Evolutionary conservation across 2,113 vertebrate species (phyloP).

Genomic region (Passerina amoena): DNA sequence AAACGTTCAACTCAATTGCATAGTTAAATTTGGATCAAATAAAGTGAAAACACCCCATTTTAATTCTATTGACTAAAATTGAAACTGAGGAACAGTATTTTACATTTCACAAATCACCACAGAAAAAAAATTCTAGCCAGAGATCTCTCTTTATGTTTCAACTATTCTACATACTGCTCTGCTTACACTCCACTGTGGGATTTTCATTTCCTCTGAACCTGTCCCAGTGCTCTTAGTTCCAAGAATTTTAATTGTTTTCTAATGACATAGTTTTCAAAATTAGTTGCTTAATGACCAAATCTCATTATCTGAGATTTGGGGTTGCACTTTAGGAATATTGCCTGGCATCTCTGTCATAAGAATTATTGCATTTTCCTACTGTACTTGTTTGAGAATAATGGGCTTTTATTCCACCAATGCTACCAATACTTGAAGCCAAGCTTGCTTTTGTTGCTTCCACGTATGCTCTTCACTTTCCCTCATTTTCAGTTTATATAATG

Average conservation of each 20-base stretch:
- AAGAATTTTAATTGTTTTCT: neutral
- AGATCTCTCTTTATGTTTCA: neutral
- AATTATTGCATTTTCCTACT: neutral
- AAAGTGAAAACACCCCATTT: neutral
- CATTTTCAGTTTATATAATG: neutral
- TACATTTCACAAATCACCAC: neutral
- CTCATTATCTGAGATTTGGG: neutral
- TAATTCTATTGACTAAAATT: neutral
- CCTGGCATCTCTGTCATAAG: neutral
- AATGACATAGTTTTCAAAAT: neutral
- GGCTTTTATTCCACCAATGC: neutral
- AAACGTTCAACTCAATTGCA: neutral
- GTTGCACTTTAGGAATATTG: neutral
- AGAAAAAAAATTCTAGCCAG: neutral
- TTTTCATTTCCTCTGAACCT: neutral
- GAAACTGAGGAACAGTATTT: neutral
- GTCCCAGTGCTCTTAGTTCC: neutral
- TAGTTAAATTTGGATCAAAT: neutral
- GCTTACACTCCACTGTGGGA: neutral
- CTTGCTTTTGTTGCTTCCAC: neutral
- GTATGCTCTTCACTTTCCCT: neutral
- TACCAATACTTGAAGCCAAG: neutral
- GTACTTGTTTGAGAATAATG: neutral
- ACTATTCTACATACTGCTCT: neutral
- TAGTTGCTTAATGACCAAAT: neutral